A percentile compares a stretch with the other conserved stretches of the same genome.
These are phyloP conservation scores for Chiloscyllium punctatum DNA, from an alignment of 2,797 vertebrate species.

Conservation along the genomic window DNA sequence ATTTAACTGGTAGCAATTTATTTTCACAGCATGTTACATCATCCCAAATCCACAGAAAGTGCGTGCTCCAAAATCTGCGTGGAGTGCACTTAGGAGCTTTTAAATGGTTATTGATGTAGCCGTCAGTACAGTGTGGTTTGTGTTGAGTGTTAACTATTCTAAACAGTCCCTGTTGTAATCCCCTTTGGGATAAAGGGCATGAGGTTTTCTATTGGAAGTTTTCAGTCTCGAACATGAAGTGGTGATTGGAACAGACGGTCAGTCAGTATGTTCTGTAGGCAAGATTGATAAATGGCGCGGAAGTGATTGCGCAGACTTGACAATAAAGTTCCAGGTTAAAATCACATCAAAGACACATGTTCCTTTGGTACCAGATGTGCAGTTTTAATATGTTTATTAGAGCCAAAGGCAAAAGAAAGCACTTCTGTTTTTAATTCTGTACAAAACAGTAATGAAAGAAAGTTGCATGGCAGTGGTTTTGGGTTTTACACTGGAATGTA, in stretches of 20 bases:
- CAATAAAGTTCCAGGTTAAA: constrained; percentile 24
- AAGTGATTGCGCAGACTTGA: background rate
- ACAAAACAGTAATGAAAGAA: background rate
- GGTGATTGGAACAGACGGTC: background rate
- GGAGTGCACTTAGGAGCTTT: background rate
- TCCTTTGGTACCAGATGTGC: background rate
- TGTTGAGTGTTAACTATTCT: background rate
- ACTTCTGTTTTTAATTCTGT: background rate
- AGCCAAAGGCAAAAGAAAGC: constrained; percentile 22
- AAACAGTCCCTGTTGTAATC: constrained; percentile 11
- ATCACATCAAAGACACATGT: background rate
- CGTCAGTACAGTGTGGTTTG: background rate
- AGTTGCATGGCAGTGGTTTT: constrained; percentile 21
- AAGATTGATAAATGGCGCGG: background rate
- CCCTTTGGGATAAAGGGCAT: background rate
- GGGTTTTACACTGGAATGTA: constrained; percentile 15
- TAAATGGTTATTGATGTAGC: background rate
- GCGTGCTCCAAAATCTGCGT: background rate
- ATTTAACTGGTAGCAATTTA: background rate
- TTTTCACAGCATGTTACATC: background rate
- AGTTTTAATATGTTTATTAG: background rate
- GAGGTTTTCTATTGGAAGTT: background rate
- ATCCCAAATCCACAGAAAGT: background rate
- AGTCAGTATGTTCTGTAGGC: background rate
- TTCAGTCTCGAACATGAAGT: background rate